A percentile compares a stretch with the other conserved stretches of the same genome.
phyloP scores from a whole-genome alignment of 2,797 vertebrate species.

The Pseudomugil gertrudae region DNA sequence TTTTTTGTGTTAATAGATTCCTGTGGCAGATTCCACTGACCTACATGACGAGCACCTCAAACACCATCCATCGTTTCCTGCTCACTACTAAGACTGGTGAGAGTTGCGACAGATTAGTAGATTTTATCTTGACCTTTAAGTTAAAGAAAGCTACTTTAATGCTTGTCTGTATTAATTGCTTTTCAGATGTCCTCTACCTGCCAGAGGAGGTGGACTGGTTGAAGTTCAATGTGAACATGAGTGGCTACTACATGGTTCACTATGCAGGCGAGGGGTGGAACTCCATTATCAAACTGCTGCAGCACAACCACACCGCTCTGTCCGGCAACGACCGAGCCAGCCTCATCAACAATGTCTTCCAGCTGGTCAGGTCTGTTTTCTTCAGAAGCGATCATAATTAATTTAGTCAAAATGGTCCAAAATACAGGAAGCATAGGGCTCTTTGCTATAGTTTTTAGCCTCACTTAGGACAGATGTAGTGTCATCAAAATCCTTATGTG shows the following conservation, averaged over 20 bases:
- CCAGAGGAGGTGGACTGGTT: slow-evolving; percentile 90
- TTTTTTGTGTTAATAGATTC: slow-evolving; percentile 72
- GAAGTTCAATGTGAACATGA: slow-evolving; percentile 93
- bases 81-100: slow-evolving; percentile 87
- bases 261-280: slow-evolving; percentile 88
- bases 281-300: slow-evolving; percentile 83
- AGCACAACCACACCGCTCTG: slow-evolving; percentile 81
- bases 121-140: too few relatives aligned
- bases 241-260: slow-evolving; percentile 93
- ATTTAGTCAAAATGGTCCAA: too few relatives aligned
- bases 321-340: slow-evolving; percentile 89
- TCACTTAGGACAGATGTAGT: too few relatives aligned
- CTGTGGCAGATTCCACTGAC: slow-evolving; percentile 93
- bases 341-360: slow-evolving; percentile 90
- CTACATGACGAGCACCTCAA: slow-evolving; percentile 88
- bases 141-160: background rate
- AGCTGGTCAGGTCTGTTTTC: slow-evolving; percentile 88
- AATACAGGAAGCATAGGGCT: too few relatives aligned
- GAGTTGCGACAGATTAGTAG: background rate
- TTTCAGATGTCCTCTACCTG: slow-evolving; percentile 85
- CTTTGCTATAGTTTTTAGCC: too few relatives aligned
- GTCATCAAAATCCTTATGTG: too few relatives aligned
- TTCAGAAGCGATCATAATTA: too few relatives aligned
- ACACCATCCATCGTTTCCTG: slow-evolving; percentile 83
- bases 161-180: background rate